Conservation (phyloP, 2,888 invertebrate genomes). For the Drosophila heteroneura region DNA sequence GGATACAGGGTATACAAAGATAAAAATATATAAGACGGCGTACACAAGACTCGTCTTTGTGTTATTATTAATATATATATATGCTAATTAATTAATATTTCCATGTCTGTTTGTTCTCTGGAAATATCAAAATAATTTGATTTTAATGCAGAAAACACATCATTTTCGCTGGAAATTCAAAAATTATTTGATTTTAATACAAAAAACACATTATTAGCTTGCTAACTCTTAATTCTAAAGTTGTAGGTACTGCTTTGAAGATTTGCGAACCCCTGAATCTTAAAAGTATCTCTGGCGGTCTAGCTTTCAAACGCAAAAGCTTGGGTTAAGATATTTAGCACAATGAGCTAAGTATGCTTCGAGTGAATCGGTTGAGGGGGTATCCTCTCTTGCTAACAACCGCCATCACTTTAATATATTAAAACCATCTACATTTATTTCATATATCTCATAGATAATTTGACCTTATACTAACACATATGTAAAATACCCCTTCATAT, state of each 20-base stretch:
- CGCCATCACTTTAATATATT: not conserved
- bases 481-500: not conserved
- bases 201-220: not conserved
- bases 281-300: not conserved
- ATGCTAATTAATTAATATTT: not conserved
- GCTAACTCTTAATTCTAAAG: not conserved
- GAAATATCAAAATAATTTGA: not conserved
- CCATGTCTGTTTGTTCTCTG: not conserved
- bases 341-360: not conserved
- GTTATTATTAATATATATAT: not conserved
- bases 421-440: not conserved
- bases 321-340: not conserved
- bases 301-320: not conserved
- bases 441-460: not conserved
- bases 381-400: not conserved
- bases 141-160: not conserved
- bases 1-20: not conserved
- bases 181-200: not conserved
- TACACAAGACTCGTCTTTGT: not conserved
- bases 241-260: not conserved
- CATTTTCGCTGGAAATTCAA: not conserved
- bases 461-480: not conserved
- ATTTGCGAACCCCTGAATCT: not conserved
- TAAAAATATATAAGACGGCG: not conserved
- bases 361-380: not conserved